phyloP scores from a whole-genome alignment of 1,140 invertebrate species.

The Diorhabda carinulata region DNA sequence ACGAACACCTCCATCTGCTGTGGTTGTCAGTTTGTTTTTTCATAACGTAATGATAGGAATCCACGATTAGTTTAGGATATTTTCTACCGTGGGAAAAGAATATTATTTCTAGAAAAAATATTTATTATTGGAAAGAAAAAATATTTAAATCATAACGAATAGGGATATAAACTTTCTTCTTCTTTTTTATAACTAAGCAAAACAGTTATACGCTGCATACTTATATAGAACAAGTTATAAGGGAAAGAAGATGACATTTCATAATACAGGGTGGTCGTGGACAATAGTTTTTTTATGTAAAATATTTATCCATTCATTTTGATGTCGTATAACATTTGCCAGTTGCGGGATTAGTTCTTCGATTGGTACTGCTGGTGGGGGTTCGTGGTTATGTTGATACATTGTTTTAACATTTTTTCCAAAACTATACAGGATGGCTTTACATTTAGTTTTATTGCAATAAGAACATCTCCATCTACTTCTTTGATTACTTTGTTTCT shows the following conservation, averaged over 20 bases:
- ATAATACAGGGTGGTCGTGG: background rate
- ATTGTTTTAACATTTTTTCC: conserved; percentile 14
- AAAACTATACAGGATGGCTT: conserved; percentile 20
- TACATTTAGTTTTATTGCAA: conserved; percentile 29
- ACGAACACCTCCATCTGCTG: conserved; percentile 29
- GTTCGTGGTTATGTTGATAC: conserved; percentile 14
- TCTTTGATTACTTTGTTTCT: conserved; percentile 14
- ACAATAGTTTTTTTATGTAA: background rate
- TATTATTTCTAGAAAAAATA: conserved; percentile 28
- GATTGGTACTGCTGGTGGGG: background rate
- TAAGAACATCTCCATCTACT: conserved; percentile 30
- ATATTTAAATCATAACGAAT: too few species aligned
- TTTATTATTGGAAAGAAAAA: background rate
- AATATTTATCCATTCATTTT: background rate
- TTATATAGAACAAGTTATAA: background rate
- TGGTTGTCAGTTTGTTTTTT: conserved; percentile 17
- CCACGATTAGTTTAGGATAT: conserved; percentile 29
- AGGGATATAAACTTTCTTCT: too few species aligned
- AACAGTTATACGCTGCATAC: background rate
- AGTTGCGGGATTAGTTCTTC: background rate
- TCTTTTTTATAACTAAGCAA: too few species aligned
- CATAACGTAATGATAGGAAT: conserved; percentile 24
- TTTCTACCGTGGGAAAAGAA: conserved; percentile 29
- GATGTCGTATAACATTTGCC: background rate
- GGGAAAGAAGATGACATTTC: background rate